Base-by-base conservation (phyloP, 1,140 invertebrate species). In the Bombus superbus region DNA sequence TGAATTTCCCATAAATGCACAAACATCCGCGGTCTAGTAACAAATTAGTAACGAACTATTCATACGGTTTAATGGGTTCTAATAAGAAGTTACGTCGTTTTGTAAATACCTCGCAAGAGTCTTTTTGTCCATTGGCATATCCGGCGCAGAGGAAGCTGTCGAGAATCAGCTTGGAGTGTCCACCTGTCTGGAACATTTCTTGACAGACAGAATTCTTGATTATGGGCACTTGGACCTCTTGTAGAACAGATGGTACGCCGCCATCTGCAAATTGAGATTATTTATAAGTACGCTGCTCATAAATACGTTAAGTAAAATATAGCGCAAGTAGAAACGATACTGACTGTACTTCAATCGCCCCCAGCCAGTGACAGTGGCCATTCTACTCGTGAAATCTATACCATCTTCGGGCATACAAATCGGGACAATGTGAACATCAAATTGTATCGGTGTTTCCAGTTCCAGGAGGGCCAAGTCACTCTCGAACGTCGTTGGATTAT, bases 91-190 rank as follows among this genome's bases (percentile, higher is more conserved):
- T 32, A 78, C 13, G 57, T 77, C 18, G 18, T 40, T 25, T 35
- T 25, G 10, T n/a, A 62, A 76, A 95, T 96, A 99, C 98, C 96
- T 99, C 98, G 95, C 98, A 99, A 5, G 98, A 98, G 92, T 99
- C 98, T 93, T 98, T 98, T 90, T 98, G 97, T 11, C 98, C 98
- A 90, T 98, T 98, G 38, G 97, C 97, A 93, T 99, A 99, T 62
- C 98, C 98, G 25, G 98, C 98, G 92, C 98, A 99, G n/a, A 99
- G 96, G 95, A 99, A 99, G 82, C 98, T 98, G 64, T 97, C 97
- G 18, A 98, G 95, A 88, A 99, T 99, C 79, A 97, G 96, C 95
- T 99, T 99, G 3, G 97, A 95, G 91, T 99, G 98, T 1, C 98
- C 98, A 3, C 97, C 98, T 0, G 97, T 98, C 82, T 97, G 96